Percentiles rank a stretch among this genome's conserved stretches.
phyloP scores from a whole-genome alignment of 2,113 vertebrate species.

The Tor tambroides region DNA sequence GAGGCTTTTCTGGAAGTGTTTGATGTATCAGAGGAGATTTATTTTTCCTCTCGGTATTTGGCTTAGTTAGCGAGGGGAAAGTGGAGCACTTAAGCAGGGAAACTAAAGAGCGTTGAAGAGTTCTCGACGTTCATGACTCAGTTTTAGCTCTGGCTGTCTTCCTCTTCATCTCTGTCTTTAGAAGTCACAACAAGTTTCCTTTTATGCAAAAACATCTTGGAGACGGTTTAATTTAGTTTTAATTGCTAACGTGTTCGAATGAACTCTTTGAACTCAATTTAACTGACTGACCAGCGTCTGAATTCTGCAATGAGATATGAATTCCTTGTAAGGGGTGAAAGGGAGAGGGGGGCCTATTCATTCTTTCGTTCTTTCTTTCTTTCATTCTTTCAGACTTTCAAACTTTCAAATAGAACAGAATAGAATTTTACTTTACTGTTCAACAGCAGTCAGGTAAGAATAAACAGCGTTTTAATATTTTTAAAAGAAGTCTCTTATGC shows the following conservation, averaged over 20 bases:
- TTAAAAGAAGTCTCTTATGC: neutral
- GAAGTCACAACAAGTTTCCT: neutral
- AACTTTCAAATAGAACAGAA: neutral
- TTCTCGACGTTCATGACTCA: conserved; percentile 2
- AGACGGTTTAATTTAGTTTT: neutral
- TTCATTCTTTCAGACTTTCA: too few species aligned
- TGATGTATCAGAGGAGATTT: conserved; percentile 58
- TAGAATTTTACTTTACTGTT: neutral
- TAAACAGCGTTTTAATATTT: neutral
- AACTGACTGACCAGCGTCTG: neutral
- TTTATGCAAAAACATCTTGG: neutral
- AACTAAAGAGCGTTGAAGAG: conserved; percentile 56
- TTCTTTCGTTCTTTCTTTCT: too few species aligned
- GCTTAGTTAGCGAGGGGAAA: conserved; percentile 53
- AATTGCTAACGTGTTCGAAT: neutral
- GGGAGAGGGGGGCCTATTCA: neutral
- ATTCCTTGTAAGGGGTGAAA: neutral
- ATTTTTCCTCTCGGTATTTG: conserved; percentile 62
- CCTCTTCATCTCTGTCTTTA: neutral
- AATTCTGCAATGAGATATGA: neutral
- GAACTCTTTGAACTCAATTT: neutral
- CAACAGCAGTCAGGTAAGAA: neutral
- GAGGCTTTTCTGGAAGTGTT: conserved; percentile 22
- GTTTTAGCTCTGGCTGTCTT: neutral
- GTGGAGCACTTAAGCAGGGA: conserved; percentile 58